Base-by-base conservation (phyloP, 2,113 vertebrate genomes). In the Nansenia antarctica region DNA sequence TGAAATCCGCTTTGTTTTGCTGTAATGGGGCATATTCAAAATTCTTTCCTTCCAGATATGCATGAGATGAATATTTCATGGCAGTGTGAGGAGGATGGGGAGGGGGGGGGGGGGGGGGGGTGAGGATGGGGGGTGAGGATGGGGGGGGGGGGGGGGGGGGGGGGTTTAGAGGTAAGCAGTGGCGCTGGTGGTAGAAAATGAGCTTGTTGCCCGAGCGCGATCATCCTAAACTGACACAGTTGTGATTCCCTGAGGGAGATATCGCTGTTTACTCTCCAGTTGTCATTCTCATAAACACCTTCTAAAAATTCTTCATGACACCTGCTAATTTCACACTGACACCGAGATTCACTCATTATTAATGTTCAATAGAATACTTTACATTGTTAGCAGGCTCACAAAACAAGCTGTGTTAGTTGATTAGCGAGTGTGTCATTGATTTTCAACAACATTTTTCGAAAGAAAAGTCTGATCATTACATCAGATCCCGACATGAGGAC, bases 51-150 rank as follows among this genome's bases (percentile, higher is more conserved):
- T 53, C 53, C 1, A 69, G 74, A 72, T 77, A 85, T 78, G 72
- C 74, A 49, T 72, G 73, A 74, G 61, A 83, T 85, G 72, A 82
- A 83, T 87, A 80, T 85, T 77, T 82, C 69, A 83, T 82, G 62
- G 67, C 61, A 11, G 64, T 18, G 52, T 37, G 24, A 26, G 22
- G 6, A 35, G 27, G 47, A 14, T 9, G 0, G 49, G 9, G 54
- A 47, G 0, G n/a, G n/a, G n/a, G n/a, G n/a, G n/a, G n/a, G n/a
- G n/a, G n/a, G n/a, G n/a, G n/a, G n/a, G n/a, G n/a, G n/a, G n/a
- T n/a, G n/a, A n/a, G n/a, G n/a, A n/a, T n/a, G 22, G 6, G 42
- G 27, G 47, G 9, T 9, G 0, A 39, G 9, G 54, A 83, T 82
- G 62, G 67, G 57, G 12, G 64, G 18, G 52, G 42, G 24, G 22